A percentile compares a stretch with the other conserved stretches of the same genome.
Conservation (phyloP, 2,113 vertebrate genomes). For the Chunga burmeisteri region DNA sequence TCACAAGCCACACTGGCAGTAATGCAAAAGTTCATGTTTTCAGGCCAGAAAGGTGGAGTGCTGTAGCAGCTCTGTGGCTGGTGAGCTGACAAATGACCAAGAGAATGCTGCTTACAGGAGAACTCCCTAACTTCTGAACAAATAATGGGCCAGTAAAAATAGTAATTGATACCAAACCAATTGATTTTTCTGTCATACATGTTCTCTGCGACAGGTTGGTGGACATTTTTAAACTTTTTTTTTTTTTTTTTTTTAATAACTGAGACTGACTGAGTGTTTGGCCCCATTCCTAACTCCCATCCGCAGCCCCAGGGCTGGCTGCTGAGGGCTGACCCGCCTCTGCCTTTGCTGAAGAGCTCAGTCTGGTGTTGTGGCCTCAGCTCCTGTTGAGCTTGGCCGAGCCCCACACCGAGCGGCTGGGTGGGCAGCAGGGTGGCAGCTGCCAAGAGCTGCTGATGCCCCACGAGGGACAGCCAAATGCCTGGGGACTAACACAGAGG, state of each 20-base stretch:
- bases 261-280: background rate
- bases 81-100: background rate
- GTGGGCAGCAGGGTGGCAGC: background rate
- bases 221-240: background rate
- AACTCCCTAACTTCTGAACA: background rate
- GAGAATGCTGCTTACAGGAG: background rate
- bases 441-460: background rate
- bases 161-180: background rate
- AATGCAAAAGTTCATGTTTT: background rate
- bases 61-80: background rate
- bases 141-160: background rate
- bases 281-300: background rate
- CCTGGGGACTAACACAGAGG: background rate
- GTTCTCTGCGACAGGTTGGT: background rate
- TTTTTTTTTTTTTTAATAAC: background rate
- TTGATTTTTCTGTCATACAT: background rate
- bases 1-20: accelerated
- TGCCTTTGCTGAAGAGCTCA: background rate
- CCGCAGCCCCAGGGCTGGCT: background rate
- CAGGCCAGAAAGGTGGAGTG: background rate
- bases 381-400: accelerated
- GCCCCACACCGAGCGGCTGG: background rate
- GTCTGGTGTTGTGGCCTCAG: accelerated
- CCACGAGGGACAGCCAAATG: accelerated
- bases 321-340: background rate